A percentile compares a stretch with the other conserved stretches of the same genome.
Conservation (phyloP, 2,797 vertebrate genomes). For the Pantherophis alleghaniensis region DNA sequence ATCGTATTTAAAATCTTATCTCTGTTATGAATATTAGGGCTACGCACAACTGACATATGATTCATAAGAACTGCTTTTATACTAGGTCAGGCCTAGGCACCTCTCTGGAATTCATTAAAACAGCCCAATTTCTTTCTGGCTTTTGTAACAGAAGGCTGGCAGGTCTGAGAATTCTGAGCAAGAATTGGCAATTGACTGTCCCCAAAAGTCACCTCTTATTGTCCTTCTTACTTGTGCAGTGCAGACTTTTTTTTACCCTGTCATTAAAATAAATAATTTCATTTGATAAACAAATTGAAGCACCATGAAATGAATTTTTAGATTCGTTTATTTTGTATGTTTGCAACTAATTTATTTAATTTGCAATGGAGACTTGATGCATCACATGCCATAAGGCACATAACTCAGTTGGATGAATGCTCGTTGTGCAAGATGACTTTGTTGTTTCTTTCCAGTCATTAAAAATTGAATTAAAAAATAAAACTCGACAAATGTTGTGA, state of each 20-base stretch:
- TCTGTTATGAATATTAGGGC: not conserved
- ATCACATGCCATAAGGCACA: constrained; percentile 17
- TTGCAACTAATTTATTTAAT: constrained; percentile 31
- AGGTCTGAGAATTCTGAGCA: not conserved
- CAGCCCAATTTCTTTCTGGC: not conserved
- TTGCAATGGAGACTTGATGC: constrained; percentile 1
- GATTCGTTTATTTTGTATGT: constrained; percentile 36
- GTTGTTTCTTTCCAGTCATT: not conserved
- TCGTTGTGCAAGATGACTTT: constrained; percentile 8
- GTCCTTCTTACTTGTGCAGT: not conserved
- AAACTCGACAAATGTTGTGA: constrained; percentile 1
- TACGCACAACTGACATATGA: not conserved
- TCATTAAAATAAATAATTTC: not conserved
- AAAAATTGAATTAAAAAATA: constrained; percentile 11
- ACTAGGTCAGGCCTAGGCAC: not conserved
- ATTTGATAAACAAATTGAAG: constrained; percentile 32
- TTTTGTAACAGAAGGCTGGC: not conserved
- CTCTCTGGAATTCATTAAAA: not conserved
- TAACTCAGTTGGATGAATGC: constrained; percentile 2
- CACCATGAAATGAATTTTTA: constrained; percentile 31
- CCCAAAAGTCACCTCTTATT: not conserved
- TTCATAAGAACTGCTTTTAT: not conserved
- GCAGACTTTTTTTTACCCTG: not conserved
- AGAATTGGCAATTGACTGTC: not conserved
- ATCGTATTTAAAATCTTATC: not conserved